Percentiles rank a stretch among this genome's conserved stretches.
Evolutionary conservation across 2,113 vertebrate genomes (phyloP).

Genomic region (Empidonax traillii): DNA sequence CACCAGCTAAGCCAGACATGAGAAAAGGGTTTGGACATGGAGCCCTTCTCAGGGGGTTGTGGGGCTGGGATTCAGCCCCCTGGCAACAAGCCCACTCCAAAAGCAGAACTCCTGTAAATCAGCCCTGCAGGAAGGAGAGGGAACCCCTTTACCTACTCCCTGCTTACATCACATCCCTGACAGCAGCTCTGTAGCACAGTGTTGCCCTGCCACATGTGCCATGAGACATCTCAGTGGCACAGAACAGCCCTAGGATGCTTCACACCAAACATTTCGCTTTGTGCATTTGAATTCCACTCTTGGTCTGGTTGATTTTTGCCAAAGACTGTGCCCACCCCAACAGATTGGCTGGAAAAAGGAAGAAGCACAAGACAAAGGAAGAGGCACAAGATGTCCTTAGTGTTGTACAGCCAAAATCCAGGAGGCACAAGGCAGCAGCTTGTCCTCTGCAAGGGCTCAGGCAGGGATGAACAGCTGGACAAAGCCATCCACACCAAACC

Average conservation of each 20-base stretch:
- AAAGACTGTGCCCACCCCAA: not conserved
- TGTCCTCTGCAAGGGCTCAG: not conserved
- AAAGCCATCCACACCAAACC: not conserved
- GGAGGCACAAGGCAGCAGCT: not conserved
- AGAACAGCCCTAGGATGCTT: not conserved
- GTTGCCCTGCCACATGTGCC: not conserved
- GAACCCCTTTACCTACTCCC: not conserved
- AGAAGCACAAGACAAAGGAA: not conserved
- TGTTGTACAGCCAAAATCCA: not conserved
- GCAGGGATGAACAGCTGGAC: not conserved
- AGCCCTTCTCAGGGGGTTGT: not conserved
- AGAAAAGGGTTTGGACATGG: fast-evolving
- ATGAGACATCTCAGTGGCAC: not conserved
- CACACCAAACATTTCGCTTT: not conserved
- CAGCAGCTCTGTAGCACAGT: not conserved
- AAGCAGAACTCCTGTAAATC: not conserved
- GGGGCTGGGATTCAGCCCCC: not conserved
- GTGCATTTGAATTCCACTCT: not conserved
- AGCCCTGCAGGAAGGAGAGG: not conserved
- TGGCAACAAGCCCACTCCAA: not conserved
- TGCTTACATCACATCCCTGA: not conserved
- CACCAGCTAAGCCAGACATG: not conserved
- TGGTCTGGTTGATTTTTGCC: not conserved
- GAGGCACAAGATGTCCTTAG: not conserved
- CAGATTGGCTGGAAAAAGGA: not conserved